Evolutionary conservation across 2,113 vertebrate genomes (phyloP), one percentile per base, ranked within the genome.

Genomic region (Poicephalus gulielmi): DNA sequence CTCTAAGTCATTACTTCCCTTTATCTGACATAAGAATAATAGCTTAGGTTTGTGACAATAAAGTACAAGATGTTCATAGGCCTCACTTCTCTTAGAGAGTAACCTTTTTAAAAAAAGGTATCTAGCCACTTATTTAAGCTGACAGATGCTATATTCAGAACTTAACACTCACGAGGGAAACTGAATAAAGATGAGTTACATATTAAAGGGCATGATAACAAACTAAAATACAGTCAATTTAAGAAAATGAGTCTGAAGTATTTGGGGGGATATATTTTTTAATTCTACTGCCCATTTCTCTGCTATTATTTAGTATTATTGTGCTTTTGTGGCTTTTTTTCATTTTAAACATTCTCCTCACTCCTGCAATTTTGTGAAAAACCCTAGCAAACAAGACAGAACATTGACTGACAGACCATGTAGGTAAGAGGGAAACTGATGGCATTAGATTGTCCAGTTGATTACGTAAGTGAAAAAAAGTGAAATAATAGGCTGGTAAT

Each of bases 341-440:
- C 49, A 25, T 83, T 91, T 93, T 83, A 83, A 88, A 80, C 0
- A 1, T 77, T 70, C 7, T 55, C 4, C 44, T 87, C 22, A 24
- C 13, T 52, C 47, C 31, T 62, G 20, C 31, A 67, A n/a, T 64
- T 88, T 82, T 79, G 17, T 85, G 31, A 62, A 94, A 73, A 87
- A 20, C n/a, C 41, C 25, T 60, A 28, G 16, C 10, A 92, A 89
- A 55, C 5, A 62, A 94, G 24, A 35, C 13, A 90, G 69, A 52
- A 37, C 86, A 94, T 92, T 97, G 95, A 94, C 67, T 89, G 93
- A 66, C 63, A 93, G 71, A 77, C 17, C 30, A 60, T 31, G 39
- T 11, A 57, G 11, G 49, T 83, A 70, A 63, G 37, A 83, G n/a
- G 87, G 19, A 94, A 94, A 95, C 17, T 86, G 59, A 70, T 83